Evolutionary conservation across 2,888 invertebrate genomes (phyloP).

Genomic region (Creontiades dilutus): DNA sequence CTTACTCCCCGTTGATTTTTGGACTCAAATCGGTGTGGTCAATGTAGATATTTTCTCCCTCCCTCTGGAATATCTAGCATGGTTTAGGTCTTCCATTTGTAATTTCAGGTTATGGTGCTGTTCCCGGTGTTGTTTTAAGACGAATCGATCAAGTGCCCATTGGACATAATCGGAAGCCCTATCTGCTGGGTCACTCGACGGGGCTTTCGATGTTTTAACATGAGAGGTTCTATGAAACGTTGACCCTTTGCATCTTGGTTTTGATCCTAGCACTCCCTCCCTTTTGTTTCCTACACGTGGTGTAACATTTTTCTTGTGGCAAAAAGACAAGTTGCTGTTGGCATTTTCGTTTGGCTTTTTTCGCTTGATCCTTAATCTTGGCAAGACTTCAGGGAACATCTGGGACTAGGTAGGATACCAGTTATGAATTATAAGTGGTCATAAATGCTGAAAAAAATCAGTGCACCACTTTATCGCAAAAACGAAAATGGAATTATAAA

Average conservation of each 20-base stretch:
- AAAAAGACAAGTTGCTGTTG: not conserved
- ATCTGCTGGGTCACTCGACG: not conserved
- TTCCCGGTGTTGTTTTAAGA: conserved; percentile 61
- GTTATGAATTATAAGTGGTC: not conserved
- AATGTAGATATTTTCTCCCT: conserved; percentile 6
- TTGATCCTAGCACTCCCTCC: not conserved
- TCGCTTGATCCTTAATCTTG: not conserved
- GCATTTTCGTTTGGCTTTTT: conserved; percentile 18
- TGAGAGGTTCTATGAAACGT: conserved; percentile 40
- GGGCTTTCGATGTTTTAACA: not conserved
- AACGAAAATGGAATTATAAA: no score
- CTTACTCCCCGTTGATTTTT: not conserved
- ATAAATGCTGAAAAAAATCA: no score
- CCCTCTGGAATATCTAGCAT: conserved; percentile 23
- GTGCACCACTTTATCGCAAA: no score
- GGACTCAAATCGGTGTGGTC: not conserved
- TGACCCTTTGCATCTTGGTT: conserved; percentile 53
- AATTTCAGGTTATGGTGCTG: conserved; percentile 63
- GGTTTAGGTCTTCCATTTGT: conserved; percentile 54
- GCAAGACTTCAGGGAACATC: not conserved
- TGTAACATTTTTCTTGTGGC: not conserved
- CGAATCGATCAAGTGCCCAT: conserved; percentile 57
- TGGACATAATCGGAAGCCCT: conserved; percentile 47
- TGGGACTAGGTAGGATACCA: conserved; percentile 14
- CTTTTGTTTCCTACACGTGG: conserved; percentile 4